Percentiles rank a stretch among this genome's conserved stretches.
Conservation (phyloP, 2,888 invertebrate genomes). For the Eupithecia vulgata region DNA sequence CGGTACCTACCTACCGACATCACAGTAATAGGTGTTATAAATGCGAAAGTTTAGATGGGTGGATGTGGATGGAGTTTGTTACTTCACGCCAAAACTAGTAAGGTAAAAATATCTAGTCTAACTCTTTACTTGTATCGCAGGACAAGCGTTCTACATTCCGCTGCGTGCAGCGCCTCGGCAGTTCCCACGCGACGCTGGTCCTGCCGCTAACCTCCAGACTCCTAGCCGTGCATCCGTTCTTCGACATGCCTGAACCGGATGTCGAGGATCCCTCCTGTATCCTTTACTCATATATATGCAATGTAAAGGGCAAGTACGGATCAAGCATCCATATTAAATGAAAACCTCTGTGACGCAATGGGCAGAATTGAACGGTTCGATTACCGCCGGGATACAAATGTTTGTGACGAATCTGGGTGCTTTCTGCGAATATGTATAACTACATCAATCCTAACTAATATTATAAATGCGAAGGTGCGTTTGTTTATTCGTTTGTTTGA, state of each 20-base stretch:
- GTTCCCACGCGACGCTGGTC: constrained; percentile 94
- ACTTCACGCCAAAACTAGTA: too few relatives aligned
- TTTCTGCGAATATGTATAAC: too few relatives aligned
- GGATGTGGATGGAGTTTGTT: too few relatives aligned
- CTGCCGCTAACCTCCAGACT: constrained; percentile 95
- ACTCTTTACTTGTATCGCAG: constrained; percentile 47
- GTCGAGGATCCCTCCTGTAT: constrained; percentile 97
- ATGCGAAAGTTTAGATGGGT: too few relatives aligned
- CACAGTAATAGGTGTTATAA: too few relatives aligned
- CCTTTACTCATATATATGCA: constrained; percentile 55
- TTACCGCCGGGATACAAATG: too few relatives aligned
- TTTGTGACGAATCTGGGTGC: too few relatives aligned
- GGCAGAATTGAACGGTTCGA: background rate
- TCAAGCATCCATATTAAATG: background rate
- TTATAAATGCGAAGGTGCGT: too few relatives aligned
- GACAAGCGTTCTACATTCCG: constrained; percentile 90
- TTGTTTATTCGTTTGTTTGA: too few relatives aligned
- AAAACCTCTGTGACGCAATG: background rate
- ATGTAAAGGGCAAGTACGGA: background rate
- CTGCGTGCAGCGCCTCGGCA: constrained; percentile 95
- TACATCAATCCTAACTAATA: too few relatives aligned
- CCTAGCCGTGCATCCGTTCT: constrained; percentile 96
- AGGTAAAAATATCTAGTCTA: background rate
- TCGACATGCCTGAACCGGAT: constrained; percentile 97
- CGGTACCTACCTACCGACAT: too few relatives aligned